Evolutionary conservation across 2,888 invertebrate species (phyloP).

Genomic region (Spialia ferax): DNA sequence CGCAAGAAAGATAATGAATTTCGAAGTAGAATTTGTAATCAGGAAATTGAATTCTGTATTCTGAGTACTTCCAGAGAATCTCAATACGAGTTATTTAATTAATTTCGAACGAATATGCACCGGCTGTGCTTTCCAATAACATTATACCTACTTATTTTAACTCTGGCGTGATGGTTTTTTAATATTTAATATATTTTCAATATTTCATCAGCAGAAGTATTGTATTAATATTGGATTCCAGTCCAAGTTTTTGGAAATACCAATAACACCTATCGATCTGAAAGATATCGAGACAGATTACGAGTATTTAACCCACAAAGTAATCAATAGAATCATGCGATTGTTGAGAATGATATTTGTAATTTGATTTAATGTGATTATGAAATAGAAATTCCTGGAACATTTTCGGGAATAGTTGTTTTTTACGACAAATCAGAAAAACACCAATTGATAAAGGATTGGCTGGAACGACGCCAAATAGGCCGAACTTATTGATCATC

Average conservation of each 20-base stretch:
- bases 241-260: not conserved
- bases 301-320: not conserved
- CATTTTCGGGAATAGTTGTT: not conserved
- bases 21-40: not conserved
- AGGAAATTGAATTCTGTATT: not conserved
- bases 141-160: not conserved
- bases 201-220: not conserved
- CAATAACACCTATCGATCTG: not conserved
- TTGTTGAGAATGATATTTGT: too few species aligned
- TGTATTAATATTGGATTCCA: slow-evolving; percentile 4
- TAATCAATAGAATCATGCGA: not conserved
- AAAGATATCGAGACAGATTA: too few species aligned
- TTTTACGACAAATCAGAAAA: not conserved
- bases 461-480: not conserved
- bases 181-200: too few species aligned
- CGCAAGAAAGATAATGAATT: not conserved
- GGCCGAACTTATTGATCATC: not conserved
- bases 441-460: not conserved
- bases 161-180: too few species aligned
- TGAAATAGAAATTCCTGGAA: not conserved
- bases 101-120: too few species aligned
- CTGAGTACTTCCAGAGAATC: not conserved
- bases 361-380: not conserved
- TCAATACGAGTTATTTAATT: not conserved
- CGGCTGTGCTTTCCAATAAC: too few species aligned